These are phyloP conservation scores for Exocentrus adspersus DNA, from an alignment of 2,888 invertebrate species.

Conservation along the genomic window DNA sequence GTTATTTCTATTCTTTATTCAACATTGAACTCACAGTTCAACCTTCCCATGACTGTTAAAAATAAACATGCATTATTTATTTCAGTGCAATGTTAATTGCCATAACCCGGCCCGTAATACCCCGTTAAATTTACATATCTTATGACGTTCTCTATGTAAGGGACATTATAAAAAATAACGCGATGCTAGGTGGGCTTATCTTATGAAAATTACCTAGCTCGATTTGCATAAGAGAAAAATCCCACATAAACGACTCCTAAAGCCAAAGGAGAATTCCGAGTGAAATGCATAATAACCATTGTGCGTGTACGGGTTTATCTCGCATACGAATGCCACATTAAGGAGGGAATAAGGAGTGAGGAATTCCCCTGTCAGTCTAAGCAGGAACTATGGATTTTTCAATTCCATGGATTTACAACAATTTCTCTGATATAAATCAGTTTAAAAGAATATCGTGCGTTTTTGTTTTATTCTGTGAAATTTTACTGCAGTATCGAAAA, in stretches of 20 bases:
- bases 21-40: neutral
- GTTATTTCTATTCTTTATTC: no score
- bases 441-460: no score
- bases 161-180: slow-evolving; percentile 14
- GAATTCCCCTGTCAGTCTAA: neutral
- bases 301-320: slow-evolving; percentile 29
- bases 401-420: no score
- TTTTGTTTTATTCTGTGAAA: no score
- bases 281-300: slow-evolving; percentile 31
- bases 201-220: slow-evolving; percentile 27
- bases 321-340: slow-evolving; percentile 27
- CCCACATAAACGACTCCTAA: slow-evolving; percentile 21
- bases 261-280: slow-evolving; percentile 14
- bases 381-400: slow-evolving; percentile 1
- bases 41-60: neutral
- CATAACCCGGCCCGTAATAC: slow-evolving; percentile 14
- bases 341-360: slow-evolving; percentile 8
- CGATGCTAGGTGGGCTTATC: slow-evolving; percentile 23
- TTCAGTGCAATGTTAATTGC: slow-evolving; percentile 14
- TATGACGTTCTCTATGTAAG: slow-evolving; percentile 18
- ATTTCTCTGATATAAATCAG: no score
- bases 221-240: slow-evolving; percentile 36
- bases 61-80: slow-evolving; percentile 11
- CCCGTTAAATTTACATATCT: slow-evolving; percentile 15
- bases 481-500: no score